A percentile compares a stretch with the other conserved stretches of the same genome.
phyloP scores from a whole-genome alignment of 92 coral and sea anemone genomes.

The Chrysogorgia sp. region DNA sequence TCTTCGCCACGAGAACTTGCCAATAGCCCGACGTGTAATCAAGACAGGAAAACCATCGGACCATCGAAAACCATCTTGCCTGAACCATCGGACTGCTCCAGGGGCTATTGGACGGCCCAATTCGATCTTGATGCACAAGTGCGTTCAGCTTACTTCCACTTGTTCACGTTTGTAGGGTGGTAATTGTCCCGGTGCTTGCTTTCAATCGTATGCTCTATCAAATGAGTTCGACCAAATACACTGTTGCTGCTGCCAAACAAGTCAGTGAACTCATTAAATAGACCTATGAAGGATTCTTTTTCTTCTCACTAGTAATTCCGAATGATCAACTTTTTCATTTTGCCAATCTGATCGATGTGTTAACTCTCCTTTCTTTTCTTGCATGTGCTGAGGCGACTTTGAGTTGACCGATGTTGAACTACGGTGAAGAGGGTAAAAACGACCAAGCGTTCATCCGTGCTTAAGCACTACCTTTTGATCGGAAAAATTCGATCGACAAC shows the following conservation, averaged over 20 bases:
- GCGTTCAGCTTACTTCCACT: conserved; percentile 42
- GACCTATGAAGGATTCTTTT: conserved; percentile 18
- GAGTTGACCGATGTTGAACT: too few species aligned
- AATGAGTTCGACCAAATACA: conserved; percentile 44
- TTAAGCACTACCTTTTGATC: too few species aligned
- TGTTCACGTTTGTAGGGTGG: conserved; percentile 25
- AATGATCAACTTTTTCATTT: too few species aligned
- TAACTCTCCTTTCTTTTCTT: too few species aligned
- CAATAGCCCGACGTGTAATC: conserved; percentile 47
- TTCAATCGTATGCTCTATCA: conserved; percentile 56
- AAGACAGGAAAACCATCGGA: conserved; percentile 25
- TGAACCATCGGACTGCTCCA: conserved; percentile 54
- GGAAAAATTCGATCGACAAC: too few species aligned
- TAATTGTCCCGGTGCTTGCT: conserved; percentile 55
- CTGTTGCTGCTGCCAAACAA: conserved; percentile 35
- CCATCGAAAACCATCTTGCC: conserved; percentile 2
- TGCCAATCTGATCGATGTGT: too few species aligned
- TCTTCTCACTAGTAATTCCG: too few species aligned
- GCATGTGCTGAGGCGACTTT: too few species aligned
- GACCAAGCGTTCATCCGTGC: too few species aligned
- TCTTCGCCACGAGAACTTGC: conserved; percentile 30
- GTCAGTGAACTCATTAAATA: conserved; percentile 55
- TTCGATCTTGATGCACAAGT: conserved; percentile 29
- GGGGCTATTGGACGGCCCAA: conserved; percentile 47
- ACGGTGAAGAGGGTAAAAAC: too few species aligned